Evolutionary conservation across 1,140 invertebrate species (phyloP).

Genomic region (Caenorhabditis inopinata): DNA sequence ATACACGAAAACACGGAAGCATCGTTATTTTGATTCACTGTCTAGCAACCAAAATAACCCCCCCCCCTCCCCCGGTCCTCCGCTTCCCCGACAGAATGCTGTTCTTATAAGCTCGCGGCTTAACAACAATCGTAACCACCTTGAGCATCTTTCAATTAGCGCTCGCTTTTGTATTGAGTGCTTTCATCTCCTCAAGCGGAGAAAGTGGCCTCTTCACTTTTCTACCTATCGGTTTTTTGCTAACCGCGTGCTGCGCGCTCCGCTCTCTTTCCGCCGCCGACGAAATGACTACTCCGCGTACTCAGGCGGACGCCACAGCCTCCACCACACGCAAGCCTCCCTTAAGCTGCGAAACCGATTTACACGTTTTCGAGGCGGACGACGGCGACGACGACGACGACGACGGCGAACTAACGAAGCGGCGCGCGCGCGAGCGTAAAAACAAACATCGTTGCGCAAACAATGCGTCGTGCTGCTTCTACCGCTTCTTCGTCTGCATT

Average conservation of each 20-base stretch:
- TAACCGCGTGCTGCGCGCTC: too few species aligned
- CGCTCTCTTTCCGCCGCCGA: too few species aligned
- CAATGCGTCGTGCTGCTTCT: slow-evolving; percentile 12
- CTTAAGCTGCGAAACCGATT: slow-evolving; percentile 11
- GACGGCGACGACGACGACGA: neutral
- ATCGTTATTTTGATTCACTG: too few species aligned
- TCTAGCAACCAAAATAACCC: too few species aligned
- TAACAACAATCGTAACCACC: too few species aligned
- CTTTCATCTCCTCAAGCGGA: neutral
- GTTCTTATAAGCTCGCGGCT: too few species aligned
- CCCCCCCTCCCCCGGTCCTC: too few species aligned
- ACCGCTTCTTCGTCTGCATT: neutral
- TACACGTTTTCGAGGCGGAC: neutral
- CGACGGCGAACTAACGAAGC: too few species aligned
- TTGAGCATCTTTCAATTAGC: neutral
- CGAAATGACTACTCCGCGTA: neutral
- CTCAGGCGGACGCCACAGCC: neutral
- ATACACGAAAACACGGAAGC: too few species aligned
- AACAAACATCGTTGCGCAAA: slow-evolving; percentile 28
- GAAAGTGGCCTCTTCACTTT: neutral
- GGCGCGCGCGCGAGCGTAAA: neutral
- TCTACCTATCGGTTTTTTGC: neutral
- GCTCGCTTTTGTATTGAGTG: neutral
- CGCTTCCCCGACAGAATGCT: too few species aligned
- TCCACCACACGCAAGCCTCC: too few species aligned